phyloP scores from a whole-genome alignment of 2,888 invertebrate genomes.

The Reticulitermes lucifugus region DNA sequence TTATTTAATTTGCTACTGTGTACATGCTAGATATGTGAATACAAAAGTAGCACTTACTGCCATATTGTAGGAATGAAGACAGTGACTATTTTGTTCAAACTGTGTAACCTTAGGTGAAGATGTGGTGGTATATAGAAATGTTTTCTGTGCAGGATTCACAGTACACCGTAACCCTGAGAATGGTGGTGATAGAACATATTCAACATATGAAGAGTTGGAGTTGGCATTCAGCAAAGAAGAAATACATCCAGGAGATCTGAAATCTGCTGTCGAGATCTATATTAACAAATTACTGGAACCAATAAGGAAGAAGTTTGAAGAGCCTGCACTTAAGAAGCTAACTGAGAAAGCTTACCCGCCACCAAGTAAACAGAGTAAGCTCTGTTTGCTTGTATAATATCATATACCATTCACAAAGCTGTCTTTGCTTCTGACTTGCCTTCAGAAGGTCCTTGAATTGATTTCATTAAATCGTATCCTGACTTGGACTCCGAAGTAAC shows the following conservation, averaged over 20 bases:
- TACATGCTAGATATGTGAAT: too few species aligned
- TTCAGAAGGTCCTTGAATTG: too few species aligned
- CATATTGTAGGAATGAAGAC: too few species aligned
- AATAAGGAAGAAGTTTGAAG: slow-evolving; percentile 86
- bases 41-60: too few species aligned
- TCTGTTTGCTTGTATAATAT: too few species aligned
- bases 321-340: slow-evolving; percentile 82
- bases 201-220: slow-evolving; percentile 82
- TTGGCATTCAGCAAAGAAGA: slow-evolving; percentile 82
- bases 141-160: slow-evolving; percentile 68
- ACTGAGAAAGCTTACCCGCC: slow-evolving; percentile 87
- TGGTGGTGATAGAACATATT: slow-evolving; percentile 82
- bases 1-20: too few species aligned
- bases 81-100: neutral
- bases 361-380: slow-evolving; percentile 71
- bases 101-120: neutral
- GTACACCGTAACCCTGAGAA: slow-evolving; percentile 78
- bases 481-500: too few species aligned
- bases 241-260: slow-evolving; percentile 95
- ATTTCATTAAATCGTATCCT: too few species aligned
- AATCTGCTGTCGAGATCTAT: slow-evolving; percentile 83
- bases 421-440: too few species aligned
- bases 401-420: too few species aligned
- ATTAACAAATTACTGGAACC: slow-evolving; percentile 91
- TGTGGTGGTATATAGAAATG: neutral